Evolutionary conservation across 2,113 vertebrate species (phyloP).

Genomic region (Manacus vitellinus): DNA sequence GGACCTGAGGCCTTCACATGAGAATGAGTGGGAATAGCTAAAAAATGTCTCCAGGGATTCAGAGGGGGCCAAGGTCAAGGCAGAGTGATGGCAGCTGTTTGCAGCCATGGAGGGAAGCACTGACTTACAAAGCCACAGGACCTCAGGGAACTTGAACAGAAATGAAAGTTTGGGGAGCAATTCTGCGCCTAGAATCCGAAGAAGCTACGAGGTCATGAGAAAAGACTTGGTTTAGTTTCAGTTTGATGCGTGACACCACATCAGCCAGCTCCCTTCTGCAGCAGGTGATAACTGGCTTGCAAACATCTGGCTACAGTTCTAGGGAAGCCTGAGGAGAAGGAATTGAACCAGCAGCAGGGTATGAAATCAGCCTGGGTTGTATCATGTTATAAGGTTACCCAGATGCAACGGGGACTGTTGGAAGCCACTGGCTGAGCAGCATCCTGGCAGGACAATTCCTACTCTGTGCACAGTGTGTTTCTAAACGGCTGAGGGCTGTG

Average conservation of each 20-base stretch:
- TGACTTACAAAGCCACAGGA: background rate
- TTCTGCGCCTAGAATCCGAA: background rate
- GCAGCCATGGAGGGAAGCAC: background rate
- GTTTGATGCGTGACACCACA: background rate
- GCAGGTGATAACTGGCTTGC: background rate
- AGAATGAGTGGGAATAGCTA: background rate
- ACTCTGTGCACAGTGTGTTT: fast-evolving
- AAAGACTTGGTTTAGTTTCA: background rate
- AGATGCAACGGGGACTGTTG: background rate
- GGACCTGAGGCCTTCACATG: background rate
- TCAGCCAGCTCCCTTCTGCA: background rate
- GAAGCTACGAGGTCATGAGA: background rate
- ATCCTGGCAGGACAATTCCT: background rate
- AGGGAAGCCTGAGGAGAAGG: background rate
- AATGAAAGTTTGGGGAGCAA: background rate
- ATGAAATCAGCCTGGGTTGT: background rate
- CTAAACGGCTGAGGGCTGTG: fast-evolving
- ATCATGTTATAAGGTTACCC: background rate
- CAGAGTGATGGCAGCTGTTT: background rate
- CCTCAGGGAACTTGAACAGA: background rate
- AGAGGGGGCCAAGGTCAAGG: background rate
- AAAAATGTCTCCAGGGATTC: background rate
- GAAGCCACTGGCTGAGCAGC: background rate
- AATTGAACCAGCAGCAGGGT: background rate
- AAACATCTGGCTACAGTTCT: background rate